A percentile compares a stretch with the other conserved stretches of the same genome.
Evolutionary conservation across 2,888 invertebrate genomes (phyloP).

Genomic region (Apotomis betuletana): DNA sequence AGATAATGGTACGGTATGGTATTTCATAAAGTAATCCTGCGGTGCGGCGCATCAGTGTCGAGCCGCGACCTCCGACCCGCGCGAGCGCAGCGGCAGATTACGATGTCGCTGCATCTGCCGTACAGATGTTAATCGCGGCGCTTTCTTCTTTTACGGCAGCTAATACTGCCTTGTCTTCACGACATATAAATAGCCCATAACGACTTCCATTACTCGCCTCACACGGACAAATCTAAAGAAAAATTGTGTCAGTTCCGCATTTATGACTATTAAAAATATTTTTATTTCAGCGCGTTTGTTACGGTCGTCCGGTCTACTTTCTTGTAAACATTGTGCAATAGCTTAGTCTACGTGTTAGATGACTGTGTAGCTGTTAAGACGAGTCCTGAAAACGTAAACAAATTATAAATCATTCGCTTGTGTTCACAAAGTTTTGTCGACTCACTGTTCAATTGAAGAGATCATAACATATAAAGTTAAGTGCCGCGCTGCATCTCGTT

Average conservation of each 20-base stretch:
- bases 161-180: constrained; percentile 68
- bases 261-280: constrained; percentile 43
- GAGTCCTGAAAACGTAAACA: constrained; percentile 48
- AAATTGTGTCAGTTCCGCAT: constrained; percentile 72
- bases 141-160: constrained; percentile 61
- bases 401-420: constrained; percentile 59
- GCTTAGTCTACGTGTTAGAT: constrained; percentile 3
- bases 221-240: constrained; percentile 54
- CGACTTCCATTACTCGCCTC: constrained; percentile 58
- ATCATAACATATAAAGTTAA: constrained; percentile 70
- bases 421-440: constrained; percentile 51
- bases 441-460: constrained; percentile 71
- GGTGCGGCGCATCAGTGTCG: constrained; percentile 24
- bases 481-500: constrained; percentile 63
- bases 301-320: constrained; percentile 47
- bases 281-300: constrained; percentile 34
- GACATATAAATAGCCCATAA: constrained; percentile 72
- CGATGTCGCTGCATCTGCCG: constrained; percentile 62
- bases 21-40: neutral
- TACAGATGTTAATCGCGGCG: constrained; percentile 72
- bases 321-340: constrained; percentile 42
- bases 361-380: neutral
- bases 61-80: constrained; percentile 56
- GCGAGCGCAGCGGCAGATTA: constrained; percentile 56
- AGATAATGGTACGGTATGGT: neutral